Conservation (phyloP, 2,888 invertebrate species). For the Zeuzera pyrina region DNA sequence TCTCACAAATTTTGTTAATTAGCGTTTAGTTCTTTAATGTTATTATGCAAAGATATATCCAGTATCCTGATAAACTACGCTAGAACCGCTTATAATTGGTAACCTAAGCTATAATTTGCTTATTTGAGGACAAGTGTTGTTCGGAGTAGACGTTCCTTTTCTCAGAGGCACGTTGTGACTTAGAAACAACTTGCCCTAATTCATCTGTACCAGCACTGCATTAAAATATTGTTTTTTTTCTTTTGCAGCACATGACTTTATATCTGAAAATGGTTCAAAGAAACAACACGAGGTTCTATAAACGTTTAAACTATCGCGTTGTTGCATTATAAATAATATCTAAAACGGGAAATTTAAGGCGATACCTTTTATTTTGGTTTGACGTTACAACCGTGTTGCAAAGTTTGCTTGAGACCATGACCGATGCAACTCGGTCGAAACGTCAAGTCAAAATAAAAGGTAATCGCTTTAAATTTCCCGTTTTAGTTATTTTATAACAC, state of each 20-base stretch:
- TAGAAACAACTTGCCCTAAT: conserved; percentile 1
- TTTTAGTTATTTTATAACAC: no score
- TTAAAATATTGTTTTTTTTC: neutral
- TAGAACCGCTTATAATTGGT: neutral
- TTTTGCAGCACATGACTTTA: conserved; percentile 8
- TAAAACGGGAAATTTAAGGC: no score
- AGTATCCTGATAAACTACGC: neutral
- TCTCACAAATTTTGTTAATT: conserved; percentile 1
- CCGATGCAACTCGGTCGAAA: no score
- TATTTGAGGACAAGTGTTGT: neutral
- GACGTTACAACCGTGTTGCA: no score
- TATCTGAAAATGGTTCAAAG: conserved; percentile 6
- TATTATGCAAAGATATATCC: neutral
- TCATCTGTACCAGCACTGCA: neutral
- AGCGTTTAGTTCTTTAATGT: neutral
- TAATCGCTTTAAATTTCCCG: no score
- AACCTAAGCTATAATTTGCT: neutral
- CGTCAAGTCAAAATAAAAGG: no score
- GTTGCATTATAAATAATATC: no score
- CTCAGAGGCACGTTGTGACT: conserved; percentile 2
- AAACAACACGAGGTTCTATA: conserved; percentile 5
- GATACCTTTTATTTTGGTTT: no score
- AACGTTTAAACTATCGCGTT: no score
- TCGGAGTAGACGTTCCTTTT: conserved; percentile 1
- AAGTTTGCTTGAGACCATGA: no score